A percentile compares a stretch with the other conserved stretches of the same genome.
These are phyloP conservation scores for Miltochrista miniata DNA, from an alignment of 2,888 invertebrate species.

Conservation along the genomic window DNA sequence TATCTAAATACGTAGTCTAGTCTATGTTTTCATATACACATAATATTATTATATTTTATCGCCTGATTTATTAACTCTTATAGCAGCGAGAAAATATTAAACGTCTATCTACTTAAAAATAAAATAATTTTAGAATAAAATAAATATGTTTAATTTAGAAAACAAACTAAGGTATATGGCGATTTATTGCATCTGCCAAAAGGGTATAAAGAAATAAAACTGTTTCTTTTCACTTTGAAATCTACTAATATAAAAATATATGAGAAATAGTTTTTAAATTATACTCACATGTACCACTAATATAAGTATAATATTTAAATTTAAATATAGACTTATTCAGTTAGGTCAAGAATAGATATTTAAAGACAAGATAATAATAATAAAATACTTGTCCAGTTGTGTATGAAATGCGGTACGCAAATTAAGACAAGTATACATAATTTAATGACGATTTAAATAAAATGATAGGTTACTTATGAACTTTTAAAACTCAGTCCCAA, in stretches of 20 bases:
- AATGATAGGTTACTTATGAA: no score
- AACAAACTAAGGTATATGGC: slow-evolving; percentile 21
- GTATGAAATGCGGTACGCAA: no score
- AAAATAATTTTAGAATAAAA: slow-evolving; percentile 11
- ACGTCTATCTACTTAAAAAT: slow-evolving; percentile 5
- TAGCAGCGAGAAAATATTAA: not conserved
- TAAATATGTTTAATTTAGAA: slow-evolving; percentile 26
- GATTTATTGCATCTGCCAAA: slow-evolving; percentile 32
- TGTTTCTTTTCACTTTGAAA: no score
- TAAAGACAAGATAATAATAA: slow-evolving; percentile 19
- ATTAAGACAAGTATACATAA: no score
- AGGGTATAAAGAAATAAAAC: slow-evolving; percentile 1
- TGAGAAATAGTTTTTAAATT: not conserved
- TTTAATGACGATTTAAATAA: no score
- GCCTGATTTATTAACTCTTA: not conserved
- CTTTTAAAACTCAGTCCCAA: slow-evolving; percentile 23
- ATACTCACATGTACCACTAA: slow-evolving; percentile 15
- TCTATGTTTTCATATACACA: not conserved
- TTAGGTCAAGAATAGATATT: slow-evolving; percentile 33
- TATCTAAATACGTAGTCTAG: not conserved
- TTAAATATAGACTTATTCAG: slow-evolving; percentile 24
- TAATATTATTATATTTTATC: not conserved
- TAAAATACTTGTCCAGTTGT: not conserved
- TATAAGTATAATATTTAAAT: slow-evolving; percentile 18
- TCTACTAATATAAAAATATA: no score